Percentiles rank a stretch among this genome's conserved stretches.
Evolutionary conservation across 2,888 invertebrate species (phyloP).

Genomic region (Apamea crenata): DNA sequence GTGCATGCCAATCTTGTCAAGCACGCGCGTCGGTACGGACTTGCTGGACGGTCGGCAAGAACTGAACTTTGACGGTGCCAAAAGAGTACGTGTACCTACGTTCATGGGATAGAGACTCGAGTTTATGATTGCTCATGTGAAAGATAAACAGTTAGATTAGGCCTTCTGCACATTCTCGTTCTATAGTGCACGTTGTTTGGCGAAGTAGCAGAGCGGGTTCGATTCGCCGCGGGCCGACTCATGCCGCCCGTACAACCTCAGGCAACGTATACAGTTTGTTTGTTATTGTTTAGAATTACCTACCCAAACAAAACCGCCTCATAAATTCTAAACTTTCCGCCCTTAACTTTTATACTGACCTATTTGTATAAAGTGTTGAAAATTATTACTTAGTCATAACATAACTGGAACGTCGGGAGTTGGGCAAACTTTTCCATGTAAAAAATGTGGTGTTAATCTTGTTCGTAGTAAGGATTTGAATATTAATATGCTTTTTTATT

Average conservation of each 20-base stretch:
- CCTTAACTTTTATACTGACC: constrained; percentile 80
- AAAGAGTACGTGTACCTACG: not conserved
- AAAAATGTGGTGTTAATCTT: constrained; percentile 68
- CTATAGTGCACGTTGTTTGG: constrained; percentile 67
- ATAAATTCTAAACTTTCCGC: constrained; percentile 83
- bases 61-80: not conserved
- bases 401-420: constrained; percentile 64
- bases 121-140: constrained; percentile 15
- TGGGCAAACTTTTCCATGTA: constrained; percentile 61
- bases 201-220: constrained; percentile 67
- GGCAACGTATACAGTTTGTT: constrained; percentile 78
- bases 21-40: too few relatives aligned
- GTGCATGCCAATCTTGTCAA: too few relatives aligned
- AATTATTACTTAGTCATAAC: constrained; percentile 73
- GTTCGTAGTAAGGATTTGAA: constrained; percentile 56
- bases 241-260: constrained; percentile 63
- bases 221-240: constrained; percentile 68
- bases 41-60: not conserved
- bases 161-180: constrained; percentile 38
- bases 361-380: constrained; percentile 77
- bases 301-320: constrained; percentile 81
- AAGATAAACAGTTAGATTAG: constrained; percentile 21
- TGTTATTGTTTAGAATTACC: constrained; percentile 86
- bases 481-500: constrained; percentile 33
- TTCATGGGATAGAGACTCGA: not conserved